phyloP scores from a whole-genome alignment of 2,113 vertebrate genomes.

The Otis tarda region DNA sequence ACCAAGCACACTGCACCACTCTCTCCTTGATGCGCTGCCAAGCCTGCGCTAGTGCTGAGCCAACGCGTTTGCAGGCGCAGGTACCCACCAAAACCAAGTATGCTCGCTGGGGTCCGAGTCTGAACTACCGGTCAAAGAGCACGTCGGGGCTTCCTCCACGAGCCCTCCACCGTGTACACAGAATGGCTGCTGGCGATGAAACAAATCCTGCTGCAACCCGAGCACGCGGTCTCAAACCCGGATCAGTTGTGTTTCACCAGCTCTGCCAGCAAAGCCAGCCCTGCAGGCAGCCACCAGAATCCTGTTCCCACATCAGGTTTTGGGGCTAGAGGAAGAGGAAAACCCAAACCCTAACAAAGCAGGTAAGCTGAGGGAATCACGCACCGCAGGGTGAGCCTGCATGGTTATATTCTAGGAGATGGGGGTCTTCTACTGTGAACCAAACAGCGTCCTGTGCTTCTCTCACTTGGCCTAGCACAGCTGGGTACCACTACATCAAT shows the following conservation, averaged over 20 bases:
- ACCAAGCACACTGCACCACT: not conserved
- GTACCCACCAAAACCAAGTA: not conserved
- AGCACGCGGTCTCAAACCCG: not conserved
- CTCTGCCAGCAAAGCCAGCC: not conserved
- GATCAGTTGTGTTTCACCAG: rapidly evolving
- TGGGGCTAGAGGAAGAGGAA: not conserved
- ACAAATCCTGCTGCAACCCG: not conserved
- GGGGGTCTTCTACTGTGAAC: not conserved
- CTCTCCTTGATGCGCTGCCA: not conserved
- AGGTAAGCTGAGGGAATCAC: not conserved
- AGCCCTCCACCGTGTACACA: rapidly evolving
- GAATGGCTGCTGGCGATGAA: not conserved
- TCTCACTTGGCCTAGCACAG: not conserved
- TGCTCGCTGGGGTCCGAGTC: rapidly evolving
- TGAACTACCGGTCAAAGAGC: not conserved
- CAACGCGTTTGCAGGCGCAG: not conserved
- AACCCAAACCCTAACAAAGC: not conserved
- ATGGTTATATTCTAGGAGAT: not conserved
- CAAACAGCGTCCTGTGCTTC: not conserved
- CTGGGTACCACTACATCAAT: not conserved
- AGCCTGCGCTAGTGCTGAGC: not conserved
- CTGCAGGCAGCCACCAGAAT: not conserved
- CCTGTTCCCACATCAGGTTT: not conserved
- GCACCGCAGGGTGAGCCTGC: rapidly evolving
- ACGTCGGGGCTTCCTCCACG: not conserved